Conservation (phyloP, 2,113 vertebrate species). For the Shinisaurus crocodilurus region DNA sequence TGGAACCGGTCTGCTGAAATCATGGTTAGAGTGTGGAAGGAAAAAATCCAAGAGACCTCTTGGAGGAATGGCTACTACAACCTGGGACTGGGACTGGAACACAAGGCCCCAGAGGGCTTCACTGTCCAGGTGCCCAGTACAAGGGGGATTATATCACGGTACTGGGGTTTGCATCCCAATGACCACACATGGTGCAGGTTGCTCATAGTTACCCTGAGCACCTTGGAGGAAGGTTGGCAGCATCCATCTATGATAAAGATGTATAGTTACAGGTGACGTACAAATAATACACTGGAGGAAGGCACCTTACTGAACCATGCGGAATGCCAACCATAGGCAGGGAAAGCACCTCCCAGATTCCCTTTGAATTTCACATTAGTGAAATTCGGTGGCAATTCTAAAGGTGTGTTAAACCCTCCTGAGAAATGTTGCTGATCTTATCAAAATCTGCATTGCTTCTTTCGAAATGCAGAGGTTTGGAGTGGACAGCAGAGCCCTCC, state of each 20-base stretch:
- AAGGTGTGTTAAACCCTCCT: neutral
- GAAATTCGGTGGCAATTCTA: neutral
- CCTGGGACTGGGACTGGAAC: too few species aligned
- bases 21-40: neutral
- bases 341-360: neutral
- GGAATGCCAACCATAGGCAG: neutral
- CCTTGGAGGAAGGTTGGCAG: neutral
- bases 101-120: too few species aligned
- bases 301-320: neutral
- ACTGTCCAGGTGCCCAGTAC: too few species aligned
- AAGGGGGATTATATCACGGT: too few species aligned
- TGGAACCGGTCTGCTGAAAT: neutral
- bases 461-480: neutral
- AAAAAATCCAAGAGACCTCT: neutral
- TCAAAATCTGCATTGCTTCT: neutral
- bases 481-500: neutral
- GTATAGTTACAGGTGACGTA: neutral
- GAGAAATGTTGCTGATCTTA: neutral
- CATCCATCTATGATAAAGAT: neutral
- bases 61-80: neutral
- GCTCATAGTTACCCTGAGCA: neutral
- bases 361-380: neutral
- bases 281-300: neutral
- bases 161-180: too few species aligned
- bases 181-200: neutral